These are phyloP conservation scores for Budorcas taxicolor DNA, from an alignment of 2,113 vertebrate species.

Conservation along the genomic window DNA sequence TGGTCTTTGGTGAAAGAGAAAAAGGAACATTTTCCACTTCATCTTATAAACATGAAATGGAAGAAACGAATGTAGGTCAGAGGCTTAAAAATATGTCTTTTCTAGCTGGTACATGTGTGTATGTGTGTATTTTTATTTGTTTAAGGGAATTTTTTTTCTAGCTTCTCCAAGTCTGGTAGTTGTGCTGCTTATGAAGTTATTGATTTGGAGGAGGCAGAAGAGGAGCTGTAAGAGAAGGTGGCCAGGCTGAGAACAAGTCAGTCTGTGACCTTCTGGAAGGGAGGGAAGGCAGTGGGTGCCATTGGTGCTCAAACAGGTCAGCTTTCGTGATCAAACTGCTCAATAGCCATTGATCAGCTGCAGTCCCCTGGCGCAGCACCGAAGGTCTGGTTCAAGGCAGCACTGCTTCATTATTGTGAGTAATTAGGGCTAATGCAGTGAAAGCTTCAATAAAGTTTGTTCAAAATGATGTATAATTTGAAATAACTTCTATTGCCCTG, in stretches of 20 bases:
- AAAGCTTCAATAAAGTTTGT: constrained; percentile 59
- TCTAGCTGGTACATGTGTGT: background rate
- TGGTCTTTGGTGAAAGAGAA: background rate
- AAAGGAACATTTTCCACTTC: background rate
- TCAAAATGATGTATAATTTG: constrained; percentile 51
- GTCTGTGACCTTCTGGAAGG: background rate
- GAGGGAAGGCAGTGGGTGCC: background rate
- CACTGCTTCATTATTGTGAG: constrained; percentile 22
- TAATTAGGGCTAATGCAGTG: constrained; percentile 66
- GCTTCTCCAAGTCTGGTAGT: background rate
- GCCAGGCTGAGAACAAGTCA: background rate
- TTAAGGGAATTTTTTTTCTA: background rate
- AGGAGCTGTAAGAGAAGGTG: background rate
- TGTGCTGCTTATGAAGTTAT: background rate
- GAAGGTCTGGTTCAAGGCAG: constrained; percentile 13
- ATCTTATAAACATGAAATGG: background rate
- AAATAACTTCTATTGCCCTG: constrained; percentile 44
- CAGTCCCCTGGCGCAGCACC: background rate
- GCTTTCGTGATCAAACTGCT: constrained; percentile 36
- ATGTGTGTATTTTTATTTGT: background rate
- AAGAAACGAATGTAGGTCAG: background rate
- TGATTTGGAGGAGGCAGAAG: background rate
- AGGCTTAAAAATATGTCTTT: background rate
- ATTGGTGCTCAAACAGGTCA: background rate
- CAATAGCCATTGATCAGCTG: constrained; percentile 44